Conservation (phyloP, 2,113 vertebrate genomes). For the Illadopsis cleaveri region DNA sequence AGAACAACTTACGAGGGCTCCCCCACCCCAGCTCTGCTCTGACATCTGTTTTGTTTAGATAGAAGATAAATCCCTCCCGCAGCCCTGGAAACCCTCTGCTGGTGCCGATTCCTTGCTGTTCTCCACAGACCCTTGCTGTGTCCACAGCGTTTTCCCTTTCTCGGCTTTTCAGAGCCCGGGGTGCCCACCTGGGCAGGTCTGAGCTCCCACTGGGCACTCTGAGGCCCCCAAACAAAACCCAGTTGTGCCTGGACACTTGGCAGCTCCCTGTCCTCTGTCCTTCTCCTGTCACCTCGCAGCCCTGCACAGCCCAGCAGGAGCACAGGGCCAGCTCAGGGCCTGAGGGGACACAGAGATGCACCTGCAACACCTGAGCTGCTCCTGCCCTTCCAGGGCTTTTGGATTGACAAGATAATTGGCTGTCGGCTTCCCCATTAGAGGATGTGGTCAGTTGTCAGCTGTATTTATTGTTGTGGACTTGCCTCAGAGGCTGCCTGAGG, state of each 20-base stretch:
- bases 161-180: not conserved
- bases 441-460: not conserved
- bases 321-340: not conserved
- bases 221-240: not conserved
- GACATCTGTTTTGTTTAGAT: not conserved
- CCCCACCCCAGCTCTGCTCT: not conserved
- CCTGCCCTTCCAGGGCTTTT: not conserved
- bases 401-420: not conserved
- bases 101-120: accelerated
- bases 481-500: not conserved
- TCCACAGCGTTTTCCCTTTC: not conserved
- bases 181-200: not conserved
- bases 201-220: accelerated
- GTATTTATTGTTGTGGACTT: accelerated
- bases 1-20: not conserved
- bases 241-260: not conserved
- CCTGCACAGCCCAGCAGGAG: accelerated
- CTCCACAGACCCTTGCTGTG: too few relatives aligned
- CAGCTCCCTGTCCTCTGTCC: not conserved
- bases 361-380: not conserved
- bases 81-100: not conserved
- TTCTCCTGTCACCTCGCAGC: too few relatives aligned
- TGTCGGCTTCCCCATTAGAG: not conserved
- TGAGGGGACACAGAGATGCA: not conserved
- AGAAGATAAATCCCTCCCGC: not conserved